phyloP scores from a whole-genome alignment of 2,888 invertebrate species.

The Tryphoninae sp. region DNA sequence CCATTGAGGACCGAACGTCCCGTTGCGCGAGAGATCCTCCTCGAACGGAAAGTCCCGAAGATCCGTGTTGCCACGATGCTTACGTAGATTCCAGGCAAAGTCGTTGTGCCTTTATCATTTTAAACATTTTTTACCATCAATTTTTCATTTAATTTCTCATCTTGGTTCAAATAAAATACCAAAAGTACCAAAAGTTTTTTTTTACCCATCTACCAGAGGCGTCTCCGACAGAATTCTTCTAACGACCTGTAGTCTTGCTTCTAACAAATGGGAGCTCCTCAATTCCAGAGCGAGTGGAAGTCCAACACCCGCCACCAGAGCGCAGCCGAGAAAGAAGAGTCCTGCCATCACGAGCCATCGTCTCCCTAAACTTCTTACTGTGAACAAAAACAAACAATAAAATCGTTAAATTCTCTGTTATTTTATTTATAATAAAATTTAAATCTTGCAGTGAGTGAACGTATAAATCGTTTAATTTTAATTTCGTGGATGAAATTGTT shows the following conservation, averaged over 20 bases:
- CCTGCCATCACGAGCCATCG: slow-evolving; percentile 78
- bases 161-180: background rate
- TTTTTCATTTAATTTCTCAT: background rate
- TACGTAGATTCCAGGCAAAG: slow-evolving; percentile 81
- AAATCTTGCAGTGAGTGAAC: too few relatives aligned
- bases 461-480: too few relatives aligned
- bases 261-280: slow-evolving; percentile 83
- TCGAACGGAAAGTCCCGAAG: slow-evolving; percentile 80
- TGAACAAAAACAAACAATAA: background rate
- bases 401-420: too few relatives aligned
- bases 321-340: slow-evolving; percentile 78
- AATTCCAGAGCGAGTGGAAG: slow-evolving; percentile 83
- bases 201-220: slow-evolving; percentile 83
- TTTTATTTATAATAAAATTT: too few relatives aligned
- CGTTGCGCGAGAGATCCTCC: slow-evolving; percentile 77
- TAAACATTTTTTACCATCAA: background rate
- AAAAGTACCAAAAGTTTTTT: background rate
- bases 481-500: too few relatives aligned
- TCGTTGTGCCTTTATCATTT: slow-evolving; percentile 79
- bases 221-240: slow-evolving; percentile 83
- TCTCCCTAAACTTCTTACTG: slow-evolving; percentile 67
- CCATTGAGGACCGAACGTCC: slow-evolving; percentile 78
- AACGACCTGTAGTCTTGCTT: slow-evolving; percentile 84
- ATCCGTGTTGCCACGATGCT: slow-evolving; percentile 78
- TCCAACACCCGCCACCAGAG: slow-evolving; percentile 80